Base-by-base conservation (phyloP, 2,113 vertebrate species). In the Scomber japonicus region DNA sequence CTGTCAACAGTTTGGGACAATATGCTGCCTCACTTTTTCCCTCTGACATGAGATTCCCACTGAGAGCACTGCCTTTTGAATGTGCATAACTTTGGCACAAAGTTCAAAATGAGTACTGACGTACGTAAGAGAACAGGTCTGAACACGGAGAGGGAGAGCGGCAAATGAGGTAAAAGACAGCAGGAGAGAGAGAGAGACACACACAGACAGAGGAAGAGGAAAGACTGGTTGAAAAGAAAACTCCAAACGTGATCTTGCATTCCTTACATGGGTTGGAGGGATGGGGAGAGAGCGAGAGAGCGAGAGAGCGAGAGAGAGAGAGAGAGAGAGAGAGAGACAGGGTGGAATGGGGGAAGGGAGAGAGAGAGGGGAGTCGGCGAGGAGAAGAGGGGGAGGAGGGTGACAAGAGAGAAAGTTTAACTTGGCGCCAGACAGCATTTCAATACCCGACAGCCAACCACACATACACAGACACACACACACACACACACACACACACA, bases 361-460 rank as follows among this genome's bases (percentile, higher is more conserved):
- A 51, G 65, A 70, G 65, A 71, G 55, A 24, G 19, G 14, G 48
- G 35, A 40, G 35, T 9, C 16, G 21, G 15, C 9, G 63, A 8
- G 21, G 8, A 8, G 30, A 30, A 46, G 63, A 27, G 48, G 19
- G 62, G 64, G 71, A 73, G 70, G 80, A 69, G 81, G 60, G 82
- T 85, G 83, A 84, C 84, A 81, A 81, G 86, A 85, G 82, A 91
- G 90, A 93, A 93, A 93, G 90, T 93, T 93, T 93, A 91, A 94
- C 92, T 91, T 93, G 95, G 94, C 92, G 92, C 93, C 94, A 94
- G 93, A 81, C 92, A 74, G 90, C 89, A 88, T 95, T 93, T 94
- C 85, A 94, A 91, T 91, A 84, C 86, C 86, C 54, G 56, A 82
- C 89, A 91, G 90, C 83, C 91, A 88, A 89, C 86, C 83, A 70